Conservation (phyloP, 2,113 vertebrate species). For the Danionella cerebrum region DNA sequence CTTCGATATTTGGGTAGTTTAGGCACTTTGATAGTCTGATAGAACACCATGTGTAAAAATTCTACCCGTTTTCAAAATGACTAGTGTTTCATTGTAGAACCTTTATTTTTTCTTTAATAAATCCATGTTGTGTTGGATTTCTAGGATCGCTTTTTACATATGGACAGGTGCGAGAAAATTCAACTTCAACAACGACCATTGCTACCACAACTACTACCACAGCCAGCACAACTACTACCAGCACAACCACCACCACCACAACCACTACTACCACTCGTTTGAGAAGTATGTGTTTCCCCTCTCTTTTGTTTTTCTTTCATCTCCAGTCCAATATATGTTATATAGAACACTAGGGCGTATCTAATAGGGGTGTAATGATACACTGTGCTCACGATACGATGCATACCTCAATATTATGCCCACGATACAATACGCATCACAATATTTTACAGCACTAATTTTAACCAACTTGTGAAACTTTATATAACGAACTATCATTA, state of each 20-base stretch:
- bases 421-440: too few relatives aligned
- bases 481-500: too few relatives aligned
- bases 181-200: slow-evolving; percentile 33
- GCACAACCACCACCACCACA: slow-evolving; percentile 19
- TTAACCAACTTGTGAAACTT: too few relatives aligned
- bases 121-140: slow-evolving; percentile 3
- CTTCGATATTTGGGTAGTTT: neutral
- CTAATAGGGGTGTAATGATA: too few relatives aligned
- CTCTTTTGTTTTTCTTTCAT: neutral
- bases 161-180: slow-evolving; percentile 51
- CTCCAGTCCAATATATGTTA: neutral
- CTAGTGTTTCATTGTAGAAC: neutral
- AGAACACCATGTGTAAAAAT: too few relatives aligned
- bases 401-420: too few relatives aligned
- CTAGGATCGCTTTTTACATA: slow-evolving; percentile 62
- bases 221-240: slow-evolving; percentile 2
- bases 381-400: too few relatives aligned
- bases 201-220: slow-evolving; percentile 28
- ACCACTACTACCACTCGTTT: slow-evolving; percentile 35
- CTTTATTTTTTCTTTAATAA: neutral
- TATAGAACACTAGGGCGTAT: too few relatives aligned
- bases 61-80: neutral
- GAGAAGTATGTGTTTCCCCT: slow-evolving; percentile 54
- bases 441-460: too few relatives aligned
- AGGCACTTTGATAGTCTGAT: neutral